These are phyloP conservation scores for Phenganax subtilis DNA, from an alignment of 92 coral and sea anemone species.

Conservation along the genomic window DNA sequence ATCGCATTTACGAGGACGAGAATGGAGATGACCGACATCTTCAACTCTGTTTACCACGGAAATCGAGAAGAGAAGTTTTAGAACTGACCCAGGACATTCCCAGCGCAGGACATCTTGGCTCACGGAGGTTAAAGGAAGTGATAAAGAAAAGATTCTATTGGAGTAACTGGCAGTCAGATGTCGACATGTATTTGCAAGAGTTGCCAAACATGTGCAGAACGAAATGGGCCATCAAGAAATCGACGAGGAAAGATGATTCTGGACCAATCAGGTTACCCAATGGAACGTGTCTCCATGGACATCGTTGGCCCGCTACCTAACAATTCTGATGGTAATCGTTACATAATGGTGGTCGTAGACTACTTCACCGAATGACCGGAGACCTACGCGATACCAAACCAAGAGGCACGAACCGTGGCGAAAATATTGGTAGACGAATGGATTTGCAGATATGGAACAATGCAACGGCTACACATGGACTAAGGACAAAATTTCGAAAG, in stretches of 20 bases:
- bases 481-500: constrained; percentile 23
- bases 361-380: constrained; percentile 26
- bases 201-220: constrained; percentile 46
- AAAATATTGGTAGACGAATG: constrained; percentile 22
- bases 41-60: constrained; percentile 38
- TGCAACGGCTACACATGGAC: neutral
- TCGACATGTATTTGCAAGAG: constrained; percentile 42
- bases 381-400: constrained; percentile 44
- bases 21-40: constrained; percentile 5
- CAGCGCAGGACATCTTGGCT: constrained; percentile 53
- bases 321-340: constrained; percentile 37
- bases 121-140: constrained; percentile 25
- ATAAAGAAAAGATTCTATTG: constrained; percentile 45
- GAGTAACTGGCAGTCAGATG: constrained; percentile 17
- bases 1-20: constrained; percentile 46
- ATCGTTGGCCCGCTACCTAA: constrained; percentile 44
- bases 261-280: constrained; percentile 47
- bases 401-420: constrained; percentile 35
- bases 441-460: constrained; percentile 17
- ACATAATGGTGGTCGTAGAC: constrained; percentile 37
- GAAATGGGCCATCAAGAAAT: constrained; percentile 36
- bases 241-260: constrained; percentile 36
- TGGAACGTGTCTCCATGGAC: constrained; percentile 29
- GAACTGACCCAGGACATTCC: constrained; percentile 40
- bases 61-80: constrained; percentile 34